phyloP scores from a whole-genome alignment of 1,140 invertebrate genomes.

The Odontomachus brunneus region DNA sequence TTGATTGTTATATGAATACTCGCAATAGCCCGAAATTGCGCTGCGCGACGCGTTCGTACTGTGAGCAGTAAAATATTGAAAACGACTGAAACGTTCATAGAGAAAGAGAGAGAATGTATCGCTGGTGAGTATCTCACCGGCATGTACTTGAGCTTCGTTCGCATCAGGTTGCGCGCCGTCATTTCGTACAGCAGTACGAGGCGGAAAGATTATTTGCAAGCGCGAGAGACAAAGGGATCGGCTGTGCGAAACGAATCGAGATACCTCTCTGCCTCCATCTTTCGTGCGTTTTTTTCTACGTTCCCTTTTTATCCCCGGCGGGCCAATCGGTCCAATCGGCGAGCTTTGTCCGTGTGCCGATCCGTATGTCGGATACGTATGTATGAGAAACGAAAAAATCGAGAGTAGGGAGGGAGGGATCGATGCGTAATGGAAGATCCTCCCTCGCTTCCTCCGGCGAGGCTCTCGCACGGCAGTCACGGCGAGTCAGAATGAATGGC shows the following conservation, averaged over 20 bases:
- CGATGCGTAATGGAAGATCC: constrained; percentile 69
- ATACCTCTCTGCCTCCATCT: constrained; percentile 35
- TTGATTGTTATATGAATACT: not conserved
- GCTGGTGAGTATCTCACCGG: constrained; percentile 7
- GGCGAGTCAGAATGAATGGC: constrained; percentile 62
- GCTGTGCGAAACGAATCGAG: constrained; percentile 60
- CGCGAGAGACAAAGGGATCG: constrained; percentile 51
- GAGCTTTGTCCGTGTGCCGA: constrained; percentile 60
- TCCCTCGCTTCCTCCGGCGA: constrained; percentile 20
- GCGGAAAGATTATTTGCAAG: constrained; percentile 61
- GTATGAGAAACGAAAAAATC: constrained; percentile 62
- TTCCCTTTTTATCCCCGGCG: constrained; percentile 22
- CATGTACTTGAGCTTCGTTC: constrained; percentile 29
- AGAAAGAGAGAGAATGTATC: constrained; percentile 16
- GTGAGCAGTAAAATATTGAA: constrained; percentile 31
- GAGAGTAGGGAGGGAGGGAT: constrained; percentile 45
- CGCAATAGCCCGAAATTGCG: constrained; percentile 37
- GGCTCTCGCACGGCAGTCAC: constrained; percentile 11
- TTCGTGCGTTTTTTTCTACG: constrained; percentile 26
- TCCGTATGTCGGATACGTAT: constrained; percentile 60
- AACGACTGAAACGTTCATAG: constrained; percentile 24
- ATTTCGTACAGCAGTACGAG: constrained; percentile 26
- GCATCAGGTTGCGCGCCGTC: constrained; percentile 1
- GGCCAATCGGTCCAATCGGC: constrained; percentile 66
- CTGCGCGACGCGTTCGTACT: not conserved